phyloP scores from a whole-genome alignment of 2,113 vertebrate genomes.

The Gavialis gangeticus region DNA sequence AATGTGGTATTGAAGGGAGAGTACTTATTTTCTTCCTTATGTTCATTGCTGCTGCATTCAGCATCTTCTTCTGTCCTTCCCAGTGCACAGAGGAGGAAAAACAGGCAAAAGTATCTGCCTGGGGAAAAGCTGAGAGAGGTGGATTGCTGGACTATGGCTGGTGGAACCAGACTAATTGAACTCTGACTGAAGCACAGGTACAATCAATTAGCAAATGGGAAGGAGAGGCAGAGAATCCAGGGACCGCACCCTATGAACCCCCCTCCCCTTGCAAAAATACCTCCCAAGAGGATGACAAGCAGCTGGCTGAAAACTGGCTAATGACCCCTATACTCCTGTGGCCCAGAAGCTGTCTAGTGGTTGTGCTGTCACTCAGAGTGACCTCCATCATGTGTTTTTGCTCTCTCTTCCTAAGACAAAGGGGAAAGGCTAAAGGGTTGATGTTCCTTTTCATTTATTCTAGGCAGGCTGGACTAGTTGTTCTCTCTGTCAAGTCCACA shows the following conservation, averaged over 20 bases:
- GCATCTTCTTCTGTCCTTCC: rapidly evolving
- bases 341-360: neutral
- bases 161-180: neutral
- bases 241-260: neutral
- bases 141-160: neutral
- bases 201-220: neutral
- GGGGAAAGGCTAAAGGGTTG: neutral
- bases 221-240: neutral
- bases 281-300: neutral
- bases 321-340: neutral
- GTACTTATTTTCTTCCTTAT: neutral
- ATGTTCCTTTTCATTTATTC: neutral
- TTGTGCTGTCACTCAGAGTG: neutral
- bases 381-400: neutral
- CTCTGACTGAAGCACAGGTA: neutral
- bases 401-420: neutral
- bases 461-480: neutral
- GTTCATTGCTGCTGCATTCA: neutral
- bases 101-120: neutral
- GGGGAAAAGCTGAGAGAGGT: rapidly evolving
- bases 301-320: neutral
- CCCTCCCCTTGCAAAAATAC: neutral
- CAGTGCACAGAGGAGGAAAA: neutral
- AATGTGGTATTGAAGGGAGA: neutral
- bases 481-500: neutral